Conservation (phyloP, 92 coral and sea anemone genomes). For the Chrysogorgia sp. region DNA sequence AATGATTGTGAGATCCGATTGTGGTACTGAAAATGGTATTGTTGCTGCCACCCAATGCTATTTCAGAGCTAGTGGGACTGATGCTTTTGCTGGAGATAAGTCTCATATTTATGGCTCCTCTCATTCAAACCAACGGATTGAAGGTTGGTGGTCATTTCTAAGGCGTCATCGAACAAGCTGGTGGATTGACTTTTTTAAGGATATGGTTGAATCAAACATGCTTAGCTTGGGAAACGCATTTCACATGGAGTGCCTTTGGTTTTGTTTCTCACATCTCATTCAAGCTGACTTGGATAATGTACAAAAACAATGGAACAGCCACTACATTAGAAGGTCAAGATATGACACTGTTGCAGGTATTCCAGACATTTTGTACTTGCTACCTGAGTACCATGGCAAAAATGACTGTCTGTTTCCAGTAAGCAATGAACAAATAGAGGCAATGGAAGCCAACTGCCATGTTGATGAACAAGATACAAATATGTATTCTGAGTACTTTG, state of each 20-base stretch:
- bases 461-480: too few species aligned
- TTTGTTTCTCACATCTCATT: conserved; percentile 24
- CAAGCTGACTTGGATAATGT: conserved; percentile 26
- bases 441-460: conserved; percentile 10
- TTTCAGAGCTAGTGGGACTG: conserved; percentile 28
- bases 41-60: conserved; percentile 41
- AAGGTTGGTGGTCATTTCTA: too few species aligned
- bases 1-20: conserved; percentile 29
- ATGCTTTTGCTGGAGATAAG: too few species aligned
- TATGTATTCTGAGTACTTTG: conserved; percentile 15
- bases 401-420: conserved; percentile 16
- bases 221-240: conserved; percentile 34
- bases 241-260: conserved; percentile 28
- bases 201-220: conserved; percentile 16
- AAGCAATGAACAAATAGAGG: not conserved
- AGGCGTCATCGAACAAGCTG: conserved; percentile 36
- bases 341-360: conserved; percentile 32
- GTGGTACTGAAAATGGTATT: conserved; percentile 46
- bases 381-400: conserved; percentile 12
- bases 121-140: too few species aligned
- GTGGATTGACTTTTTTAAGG: conserved; percentile 44
- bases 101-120: too few species aligned
- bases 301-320: conserved; percentile 33
- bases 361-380: conserved; percentile 27
- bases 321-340: conserved; percentile 23